Percentiles rank a stretch among this genome's conserved stretches.
Evolutionary conservation across 2,113 vertebrate species (phyloP).

Genomic region (Pygoscelis antarcticus): DNA sequence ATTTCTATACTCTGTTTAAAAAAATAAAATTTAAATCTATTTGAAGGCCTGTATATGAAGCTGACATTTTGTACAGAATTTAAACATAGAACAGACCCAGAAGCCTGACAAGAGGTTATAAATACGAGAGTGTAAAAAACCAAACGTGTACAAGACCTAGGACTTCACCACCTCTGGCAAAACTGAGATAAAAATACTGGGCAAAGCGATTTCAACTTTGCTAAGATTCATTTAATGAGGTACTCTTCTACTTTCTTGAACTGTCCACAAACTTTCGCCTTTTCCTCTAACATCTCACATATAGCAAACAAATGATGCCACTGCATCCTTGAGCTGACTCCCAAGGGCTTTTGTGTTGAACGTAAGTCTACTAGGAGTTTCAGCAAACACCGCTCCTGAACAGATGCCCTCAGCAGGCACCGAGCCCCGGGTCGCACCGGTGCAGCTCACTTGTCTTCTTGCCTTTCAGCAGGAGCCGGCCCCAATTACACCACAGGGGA

Average conservation of each 20-base stretch:
- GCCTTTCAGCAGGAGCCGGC: not conserved
- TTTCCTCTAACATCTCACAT: not conserved
- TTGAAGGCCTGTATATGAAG: not conserved
- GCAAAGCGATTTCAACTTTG: not conserved
- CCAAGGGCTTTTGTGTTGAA: not conserved
- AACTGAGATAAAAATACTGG: not conserved
- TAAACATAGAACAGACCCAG: not conserved
- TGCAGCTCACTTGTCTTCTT: not conserved
- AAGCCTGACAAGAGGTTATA: not conserved
- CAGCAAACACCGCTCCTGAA: fast-evolving
- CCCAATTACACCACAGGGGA: not conserved
- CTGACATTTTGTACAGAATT: not conserved
- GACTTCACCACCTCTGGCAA: not conserved
- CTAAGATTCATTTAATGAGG: not conserved
- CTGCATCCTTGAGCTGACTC: not conserved
- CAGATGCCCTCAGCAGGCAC: not conserved
- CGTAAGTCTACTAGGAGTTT: not conserved
- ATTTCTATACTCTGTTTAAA: not conserved
- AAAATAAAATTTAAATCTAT: not conserved
- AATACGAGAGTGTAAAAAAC: not conserved
- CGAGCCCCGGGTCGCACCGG: fast-evolving
- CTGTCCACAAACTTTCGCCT: not conserved
- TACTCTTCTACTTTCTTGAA: not conserved
- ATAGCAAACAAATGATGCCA: not conserved
- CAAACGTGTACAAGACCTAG: not conserved